Base-by-base conservation (phyloP, 1,140 invertebrate genomes). In the Pissodes strobi region DNA sequence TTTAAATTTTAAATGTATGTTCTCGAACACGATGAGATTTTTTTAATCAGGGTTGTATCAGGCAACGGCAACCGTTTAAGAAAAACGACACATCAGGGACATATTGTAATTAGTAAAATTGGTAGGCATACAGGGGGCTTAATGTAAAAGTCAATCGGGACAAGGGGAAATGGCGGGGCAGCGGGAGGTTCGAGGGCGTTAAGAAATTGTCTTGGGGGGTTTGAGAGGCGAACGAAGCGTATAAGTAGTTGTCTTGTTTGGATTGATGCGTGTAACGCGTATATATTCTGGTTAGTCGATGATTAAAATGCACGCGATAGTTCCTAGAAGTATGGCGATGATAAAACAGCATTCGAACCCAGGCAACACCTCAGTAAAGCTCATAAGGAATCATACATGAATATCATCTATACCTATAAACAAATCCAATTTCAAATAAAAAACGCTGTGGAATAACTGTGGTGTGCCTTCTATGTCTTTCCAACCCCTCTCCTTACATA, bases 91-190 rank as follows among this genome's bases (percentile, higher is more conserved):
- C 61, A 56, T 56, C 41, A 17, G 61, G 61, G 61, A 64, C 27
- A 48, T 22, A 64, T 64, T 64, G 21, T 56, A 64, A 64, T 64
- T 64, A 64, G 61, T 64, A 64, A 64, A 64, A 64, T 64, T 51
- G 61, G 52, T 64, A 55, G 30, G 27, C 17, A 23, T 17, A 30
- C 9, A 15, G 27, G 41, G 34, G 10, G 41, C 39, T 48, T 55
- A 64, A 55, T 55, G 61, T 56, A 64, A 64, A 64, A 64, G 51
- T 64, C 61, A 64, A 64, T 64, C 61, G 51, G 23, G 27, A 55
- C 13, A 5, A 18, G 48, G n/a, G n/a, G n/a, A n/a, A n/a, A n/a
- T n/a, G 37, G 48, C 43, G 23, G 45, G 30, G 19, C 18, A 39
- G 25, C 18, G 25, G 12, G 6, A 13, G 17, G 41, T n/a, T n/a